Evolutionary conservation across 1,140 invertebrate genomes (phyloP), one percentile per base, ranked within the genome.

Genomic region (Uloborus diversus): DNA sequence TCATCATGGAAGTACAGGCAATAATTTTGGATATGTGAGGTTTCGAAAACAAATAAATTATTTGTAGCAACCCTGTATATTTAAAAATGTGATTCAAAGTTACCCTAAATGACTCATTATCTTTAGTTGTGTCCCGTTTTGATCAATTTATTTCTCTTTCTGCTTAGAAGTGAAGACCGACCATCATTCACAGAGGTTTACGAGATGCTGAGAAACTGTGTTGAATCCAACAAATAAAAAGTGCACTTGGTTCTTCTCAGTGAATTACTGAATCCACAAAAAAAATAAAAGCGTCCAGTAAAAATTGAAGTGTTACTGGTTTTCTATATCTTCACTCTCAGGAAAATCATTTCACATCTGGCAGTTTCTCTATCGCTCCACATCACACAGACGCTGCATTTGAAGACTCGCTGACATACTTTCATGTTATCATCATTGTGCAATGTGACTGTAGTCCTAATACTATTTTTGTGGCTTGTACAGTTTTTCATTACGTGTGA

Each of bases 101-200:
- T n/a, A n/a, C n/a, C n/a, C n/a, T n/a, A n/a, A n/a, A n/a, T n/a
- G n/a, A n/a, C n/a, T n/a, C n/a, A n/a, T n/a, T n/a, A n/a, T n/a
- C n/a, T n/a, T n/a, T n/a, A n/a, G n/a, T n/a, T n/a, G n/a, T n/a
- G n/a, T n/a, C n/a, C n/a, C n/a, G n/a, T n/a, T n/a, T 42, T 42
- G 7, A 42, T 59, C 13, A 3, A 5, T 2, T 59, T 28, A 61
- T 65, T 7, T 37, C 64, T 73, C 28, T 28, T 61, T 13, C 47
- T 59, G 64, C 70, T 13, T 53, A 84, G 83, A 49, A 78, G 83
- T n/a, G 83, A 84, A 73, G 83, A 84, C 64, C 61, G 83, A 35
- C 82, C 83, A 20, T 79, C 56, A 28, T 84, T 84, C 64, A 17
- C 78, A 14, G 75, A 81, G 57, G 68, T 84, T 4, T 78, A 70